These are phyloP conservation scores for Apistogramma diplotaenia DNA, from an alignment of 2,113 vertebrate species.

Conservation along the genomic window DNA sequence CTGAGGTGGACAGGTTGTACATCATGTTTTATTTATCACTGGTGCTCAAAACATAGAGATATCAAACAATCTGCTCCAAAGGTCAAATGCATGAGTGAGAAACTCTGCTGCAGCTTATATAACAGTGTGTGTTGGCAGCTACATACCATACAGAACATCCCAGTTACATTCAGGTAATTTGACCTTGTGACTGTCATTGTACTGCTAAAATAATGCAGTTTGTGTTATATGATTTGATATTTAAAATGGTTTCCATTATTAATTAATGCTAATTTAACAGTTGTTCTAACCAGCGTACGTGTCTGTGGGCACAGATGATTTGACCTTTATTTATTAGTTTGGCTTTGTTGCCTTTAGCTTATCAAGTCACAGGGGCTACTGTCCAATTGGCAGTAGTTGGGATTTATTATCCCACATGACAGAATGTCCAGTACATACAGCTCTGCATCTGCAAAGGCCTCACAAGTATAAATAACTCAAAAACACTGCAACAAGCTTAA, in stretches of 20 bases:
- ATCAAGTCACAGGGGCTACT: background rate
- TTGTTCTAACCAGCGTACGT: background rate
- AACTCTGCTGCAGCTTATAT: background rate
- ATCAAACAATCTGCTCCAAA: background rate
- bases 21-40: background rate
- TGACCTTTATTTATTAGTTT: background rate
- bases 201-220: background rate
- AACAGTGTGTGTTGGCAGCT: background rate
- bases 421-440: background rate
- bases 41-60: background rate
- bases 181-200: rapidly evolving
- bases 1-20: background rate
- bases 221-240: background rate
- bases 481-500: background rate
- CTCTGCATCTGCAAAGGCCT: background rate
- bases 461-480: background rate
- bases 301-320: background rate
- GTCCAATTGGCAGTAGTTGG: background rate
- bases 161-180: background rate
- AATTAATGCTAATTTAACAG: background rate
- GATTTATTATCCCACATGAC: background rate
- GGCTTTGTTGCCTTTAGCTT: background rate
- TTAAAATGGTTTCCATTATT: background rate
- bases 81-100: background rate
- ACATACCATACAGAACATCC: background rate